Base-by-base conservation (phyloP, 2,888 invertebrate genomes). In the Plebejus melissa region DNA sequence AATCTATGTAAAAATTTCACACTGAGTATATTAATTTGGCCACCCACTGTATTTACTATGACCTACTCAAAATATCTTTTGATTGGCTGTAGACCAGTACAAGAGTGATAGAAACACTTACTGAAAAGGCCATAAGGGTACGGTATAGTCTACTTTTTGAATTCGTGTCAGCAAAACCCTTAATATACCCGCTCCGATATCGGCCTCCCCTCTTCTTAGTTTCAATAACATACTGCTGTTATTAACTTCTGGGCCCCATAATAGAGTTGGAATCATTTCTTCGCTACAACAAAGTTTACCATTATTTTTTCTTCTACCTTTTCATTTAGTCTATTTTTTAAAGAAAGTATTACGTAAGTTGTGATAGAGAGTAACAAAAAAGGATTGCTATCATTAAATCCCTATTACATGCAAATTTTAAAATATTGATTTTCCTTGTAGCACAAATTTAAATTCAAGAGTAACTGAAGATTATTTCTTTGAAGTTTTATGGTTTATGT, bases 51-150 rank as follows among this genome's bases (percentile, higher is more conserved):
- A 38, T 38, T 38, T 38, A 6, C 38, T 38, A 38, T 38, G 5
- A 38, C 1, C 6, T 38, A 5, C 38, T 38, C 32, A 32, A 32
- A 32, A 5, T 38, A 38, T 38, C 5, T 38, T 38, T 38, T 6
- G 38, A 38, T 6, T 22, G 22, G 22, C 38, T 38, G 38, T 38
- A 58, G 22, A n/a, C 0, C n/a, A 60, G 60, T 60, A 7, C 22
- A 22, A 7, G 22, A 22, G 3, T 28, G 7, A 60, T 54, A 41
- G 69, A 69, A 74, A 76, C 76, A 50, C 74, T 71, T 72, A 88
- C 91, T 82, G 85, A 77, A 91, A 91, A 1, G 88, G 88, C 90
- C 91, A 91, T 58, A 90, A 81, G 0, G 86, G 83, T 77, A 87
- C 79, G 0, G 88, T 77, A 76, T 86, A 91, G 76, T 91, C 91